These are phyloP conservation scores for Coryphaenoides rupestris DNA, from an alignment of 2,113 vertebrate genomes.

Conservation along the genomic window DNA sequence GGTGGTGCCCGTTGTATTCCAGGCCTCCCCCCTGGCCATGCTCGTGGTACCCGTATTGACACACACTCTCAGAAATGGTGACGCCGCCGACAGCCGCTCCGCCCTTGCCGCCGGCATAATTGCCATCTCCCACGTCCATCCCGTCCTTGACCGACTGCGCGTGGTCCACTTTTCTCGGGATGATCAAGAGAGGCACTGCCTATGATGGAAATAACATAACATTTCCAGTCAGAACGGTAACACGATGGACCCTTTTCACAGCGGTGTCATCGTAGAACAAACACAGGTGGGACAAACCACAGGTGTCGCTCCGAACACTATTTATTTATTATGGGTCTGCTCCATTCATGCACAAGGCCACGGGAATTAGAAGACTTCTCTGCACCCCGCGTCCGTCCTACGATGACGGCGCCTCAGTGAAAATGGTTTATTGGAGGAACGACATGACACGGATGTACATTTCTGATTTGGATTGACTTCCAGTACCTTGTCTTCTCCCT, in stretches of 20 bases:
- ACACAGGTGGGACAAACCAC: too few species aligned
- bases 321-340: too few species aligned
- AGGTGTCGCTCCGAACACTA: too few species aligned
- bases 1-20: conserved; percentile 13
- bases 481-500: conserved; percentile 83
- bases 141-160: fast-evolving
- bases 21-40: not conserved
- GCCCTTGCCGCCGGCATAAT: not conserved
- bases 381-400: too few species aligned
- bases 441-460: not conserved
- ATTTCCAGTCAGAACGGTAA: too few species aligned
- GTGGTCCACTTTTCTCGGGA: conserved; percentile 26
- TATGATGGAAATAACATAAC: conserved; percentile 27
- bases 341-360: too few species aligned
- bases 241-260: not conserved
- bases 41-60: conserved; percentile 18
- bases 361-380: too few species aligned
- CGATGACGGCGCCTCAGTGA: too few species aligned
- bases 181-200: conserved; percentile 49
- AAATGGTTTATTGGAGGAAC: not conserved
- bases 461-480: not conserved
- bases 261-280: not conserved
- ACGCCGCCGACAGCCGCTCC: conserved; percentile 3
- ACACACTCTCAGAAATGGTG: too few species aligned
- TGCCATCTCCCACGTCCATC: not conserved